Conservation (phyloP, 2,797 vertebrate species). For the Chiroxiphia lanceolata region DNA sequence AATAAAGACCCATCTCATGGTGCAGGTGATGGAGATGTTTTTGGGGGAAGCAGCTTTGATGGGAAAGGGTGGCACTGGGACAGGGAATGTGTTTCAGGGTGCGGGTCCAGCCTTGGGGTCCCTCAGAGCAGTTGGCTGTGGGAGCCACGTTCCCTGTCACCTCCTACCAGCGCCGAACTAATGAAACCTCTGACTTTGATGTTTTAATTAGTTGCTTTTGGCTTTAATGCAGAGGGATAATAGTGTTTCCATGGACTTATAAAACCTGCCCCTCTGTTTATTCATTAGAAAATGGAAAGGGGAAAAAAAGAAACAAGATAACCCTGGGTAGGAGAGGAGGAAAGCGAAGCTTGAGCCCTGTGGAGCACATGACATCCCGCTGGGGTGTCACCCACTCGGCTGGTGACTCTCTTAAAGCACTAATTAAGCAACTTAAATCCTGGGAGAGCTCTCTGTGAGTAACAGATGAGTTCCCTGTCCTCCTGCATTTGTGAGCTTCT, state of each 20-base stretch:
- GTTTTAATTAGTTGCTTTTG: constrained; percentile 64
- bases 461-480: not conserved
- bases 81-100: not conserved
- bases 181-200: constrained; percentile 56
- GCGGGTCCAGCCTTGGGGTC: not conserved
- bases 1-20: accelerated
- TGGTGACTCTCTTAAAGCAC: constrained; percentile 5
- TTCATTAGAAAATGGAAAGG: not conserved
- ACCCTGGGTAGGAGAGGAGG: not conserved
- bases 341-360: not conserved
- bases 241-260: constrained; percentile 38
- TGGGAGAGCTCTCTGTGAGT: constrained; percentile 14
- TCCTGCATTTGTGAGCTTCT: constrained; percentile 23
- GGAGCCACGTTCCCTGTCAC: not conserved
- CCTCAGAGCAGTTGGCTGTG: not conserved
- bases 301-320: not conserved
- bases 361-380: not conserved
- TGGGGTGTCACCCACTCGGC: constrained; percentile 22
- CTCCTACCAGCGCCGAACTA: not conserved
- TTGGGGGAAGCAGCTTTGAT: not conserved
- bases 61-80: not conserved
- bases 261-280: constrained; percentile 28
- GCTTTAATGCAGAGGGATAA: constrained; percentile 48
- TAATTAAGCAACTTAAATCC: constrained; percentile 19
- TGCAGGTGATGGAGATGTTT: not conserved